Evolutionary conservation across 2,888 invertebrate genomes (phyloP).

Genomic region (Tuta absoluta): DNA sequence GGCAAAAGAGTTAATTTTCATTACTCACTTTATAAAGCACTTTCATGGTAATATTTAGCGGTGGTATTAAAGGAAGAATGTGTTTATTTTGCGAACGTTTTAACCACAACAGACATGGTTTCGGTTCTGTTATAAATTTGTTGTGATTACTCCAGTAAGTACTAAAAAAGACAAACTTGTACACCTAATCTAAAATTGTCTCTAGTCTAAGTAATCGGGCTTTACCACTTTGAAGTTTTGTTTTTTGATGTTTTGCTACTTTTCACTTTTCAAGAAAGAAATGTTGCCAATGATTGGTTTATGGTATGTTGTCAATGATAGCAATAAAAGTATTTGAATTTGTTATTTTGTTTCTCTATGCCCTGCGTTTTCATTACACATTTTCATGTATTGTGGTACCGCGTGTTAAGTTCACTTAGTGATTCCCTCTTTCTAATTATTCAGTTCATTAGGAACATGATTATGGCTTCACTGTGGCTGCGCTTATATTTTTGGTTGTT

Average conservation of each 20-base stretch:
- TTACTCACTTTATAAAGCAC: not conserved
- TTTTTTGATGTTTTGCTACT: no score
- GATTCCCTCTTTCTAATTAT: slow-evolving; percentile 7
- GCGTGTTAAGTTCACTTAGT: not conserved
- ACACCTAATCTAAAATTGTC: no score
- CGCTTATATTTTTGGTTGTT: not conserved
- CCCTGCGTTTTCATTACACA: not conserved
- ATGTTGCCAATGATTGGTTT: no score
- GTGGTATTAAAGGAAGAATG: not conserved
- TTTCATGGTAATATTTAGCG: not conserved
- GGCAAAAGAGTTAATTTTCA: slow-evolving; percentile 3
- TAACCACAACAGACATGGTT: not conserved
- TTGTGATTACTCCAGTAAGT: no score
- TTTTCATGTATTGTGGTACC: not conserved
- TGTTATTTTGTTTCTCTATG: no score
- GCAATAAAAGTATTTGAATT: no score
- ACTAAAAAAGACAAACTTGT: no score
- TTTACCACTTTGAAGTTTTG: no score
- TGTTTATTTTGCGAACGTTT: slow-evolving; percentile 4
- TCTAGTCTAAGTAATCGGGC: no score
- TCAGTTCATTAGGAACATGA: slow-evolving; percentile 8
- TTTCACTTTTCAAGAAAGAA: no score
- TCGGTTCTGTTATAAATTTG: no score
- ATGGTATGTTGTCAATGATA: no score
- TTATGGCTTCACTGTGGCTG: not conserved